phyloP scores from a whole-genome alignment of 2,113 vertebrate species.

The Corythornis cristatus region DNA sequence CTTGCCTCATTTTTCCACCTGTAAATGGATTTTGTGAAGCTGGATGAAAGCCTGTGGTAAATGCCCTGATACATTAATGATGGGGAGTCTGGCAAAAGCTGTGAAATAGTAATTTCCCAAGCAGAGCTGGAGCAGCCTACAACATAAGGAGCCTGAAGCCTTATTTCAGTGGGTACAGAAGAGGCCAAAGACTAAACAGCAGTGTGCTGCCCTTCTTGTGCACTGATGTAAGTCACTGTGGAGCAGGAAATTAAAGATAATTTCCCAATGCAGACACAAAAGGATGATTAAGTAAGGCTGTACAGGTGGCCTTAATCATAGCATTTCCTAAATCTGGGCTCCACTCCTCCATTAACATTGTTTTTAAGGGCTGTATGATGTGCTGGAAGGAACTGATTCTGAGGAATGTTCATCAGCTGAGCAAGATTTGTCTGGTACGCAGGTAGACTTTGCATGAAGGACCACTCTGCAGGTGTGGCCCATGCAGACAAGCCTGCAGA shows the following conservation, averaged over 20 bases:
- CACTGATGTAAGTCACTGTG: not conserved
- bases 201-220: not conserved
- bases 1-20: not conserved
- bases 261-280: not conserved
- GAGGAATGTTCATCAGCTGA: not conserved
- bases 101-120: not conserved
- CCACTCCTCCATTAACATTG: not conserved
- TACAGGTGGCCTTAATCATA: not conserved
- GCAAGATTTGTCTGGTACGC: not conserved
- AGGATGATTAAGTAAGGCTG: not conserved
- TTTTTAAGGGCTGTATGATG: not conserved
- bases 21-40: not conserved
- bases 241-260: not conserved
- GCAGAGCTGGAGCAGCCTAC: not conserved
- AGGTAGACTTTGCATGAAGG: not conserved
- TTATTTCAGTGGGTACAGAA: not conserved
- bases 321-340: conserved; percentile 13
- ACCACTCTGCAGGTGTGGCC: not conserved
- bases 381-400: not conserved
- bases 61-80: not conserved
- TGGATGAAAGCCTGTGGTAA: not conserved
- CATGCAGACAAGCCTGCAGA: not conserved
- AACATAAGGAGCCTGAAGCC: not conserved
- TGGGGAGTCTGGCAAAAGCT: not conserved
- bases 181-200: not conserved